Conservation (phyloP, 1,140 invertebrate genomes). For the Drosophila subobscura region DNA sequence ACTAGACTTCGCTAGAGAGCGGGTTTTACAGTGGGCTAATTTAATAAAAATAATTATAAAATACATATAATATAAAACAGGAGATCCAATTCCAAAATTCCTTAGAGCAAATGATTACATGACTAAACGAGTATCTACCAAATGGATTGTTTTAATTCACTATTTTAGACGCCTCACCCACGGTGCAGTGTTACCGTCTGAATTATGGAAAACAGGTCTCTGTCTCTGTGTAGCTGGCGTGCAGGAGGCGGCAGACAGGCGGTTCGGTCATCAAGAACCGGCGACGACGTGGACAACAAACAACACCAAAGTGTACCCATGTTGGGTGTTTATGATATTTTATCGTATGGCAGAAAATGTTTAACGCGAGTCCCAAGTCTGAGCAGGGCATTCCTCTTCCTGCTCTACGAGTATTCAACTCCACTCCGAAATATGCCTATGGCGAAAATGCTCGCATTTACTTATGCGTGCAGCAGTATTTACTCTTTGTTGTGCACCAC, state of each 20-base stretch:
- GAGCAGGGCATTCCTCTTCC: conserved; percentile 36
- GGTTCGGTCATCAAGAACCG: conserved; percentile 39
- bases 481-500: conserved; percentile 18
- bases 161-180: conserved; percentile 8
- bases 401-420: conserved; percentile 14
- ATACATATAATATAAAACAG: background rate
- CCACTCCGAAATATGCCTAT: conserved; percentile 43
- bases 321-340: conserved; percentile 54
- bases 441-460: conserved; percentile 38
- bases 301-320: conserved; percentile 21
- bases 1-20: conserved; percentile 28
- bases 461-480: background rate
- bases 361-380: conserved; percentile 35
- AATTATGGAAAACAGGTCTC: conserved; percentile 78
- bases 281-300: conserved; percentile 39
- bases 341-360: conserved; percentile 51
- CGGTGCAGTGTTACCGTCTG: conserved; percentile 56
- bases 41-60: background rate
- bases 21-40: conserved; percentile 18
- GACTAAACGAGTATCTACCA: too few species aligned
- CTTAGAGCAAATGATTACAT: too few species aligned
- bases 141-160: background rate
- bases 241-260: conserved; percentile 40
- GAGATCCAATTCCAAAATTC: too few species aligned
- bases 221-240: conserved; percentile 54